phyloP scores from a whole-genome alignment of 2,797 vertebrate genomes.

The Tenualosa ilisha region DNA sequence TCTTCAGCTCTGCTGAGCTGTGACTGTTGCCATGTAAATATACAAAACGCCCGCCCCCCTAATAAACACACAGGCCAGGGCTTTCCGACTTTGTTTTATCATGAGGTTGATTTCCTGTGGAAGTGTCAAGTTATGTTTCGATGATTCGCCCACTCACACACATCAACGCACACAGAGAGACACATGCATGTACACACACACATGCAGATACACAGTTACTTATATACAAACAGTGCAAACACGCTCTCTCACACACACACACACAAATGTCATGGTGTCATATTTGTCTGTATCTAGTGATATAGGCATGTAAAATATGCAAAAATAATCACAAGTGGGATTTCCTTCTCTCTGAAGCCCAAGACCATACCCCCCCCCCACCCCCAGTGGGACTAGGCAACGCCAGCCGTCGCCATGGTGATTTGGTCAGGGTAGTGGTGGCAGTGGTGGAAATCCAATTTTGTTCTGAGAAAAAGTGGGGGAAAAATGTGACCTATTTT shows the following conservation, averaged over 20 bases:
- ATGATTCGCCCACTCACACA: background rate
- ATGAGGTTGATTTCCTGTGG: background rate
- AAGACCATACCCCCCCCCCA: background rate
- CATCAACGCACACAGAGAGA: background rate
- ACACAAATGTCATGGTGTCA: background rate
- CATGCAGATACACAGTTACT: no score
- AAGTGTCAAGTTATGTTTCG: background rate
- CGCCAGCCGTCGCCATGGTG: background rate
- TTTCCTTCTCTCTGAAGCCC: background rate
- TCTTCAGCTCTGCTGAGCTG: background rate
- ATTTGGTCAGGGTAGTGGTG: background rate
- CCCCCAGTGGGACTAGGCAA: background rate
- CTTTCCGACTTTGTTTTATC: background rate
- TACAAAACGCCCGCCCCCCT: background rate
- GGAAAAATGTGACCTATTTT: slow-evolving; percentile 70
- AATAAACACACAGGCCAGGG: background rate
- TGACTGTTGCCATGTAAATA: background rate
- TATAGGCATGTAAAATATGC: background rate
- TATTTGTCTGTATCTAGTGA: background rate
- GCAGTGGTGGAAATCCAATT: slow-evolving; percentile 53
- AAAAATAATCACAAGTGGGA: background rate
- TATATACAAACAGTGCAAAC: no score
- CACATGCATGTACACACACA: no score
- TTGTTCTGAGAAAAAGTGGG: slow-evolving; percentile 47
- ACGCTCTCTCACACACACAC: background rate